A percentile compares a stretch with the other conserved stretches of the same genome.
Conservation (phyloP, 2,888 invertebrate genomes). For the Oligia fasciuncula region DNA sequence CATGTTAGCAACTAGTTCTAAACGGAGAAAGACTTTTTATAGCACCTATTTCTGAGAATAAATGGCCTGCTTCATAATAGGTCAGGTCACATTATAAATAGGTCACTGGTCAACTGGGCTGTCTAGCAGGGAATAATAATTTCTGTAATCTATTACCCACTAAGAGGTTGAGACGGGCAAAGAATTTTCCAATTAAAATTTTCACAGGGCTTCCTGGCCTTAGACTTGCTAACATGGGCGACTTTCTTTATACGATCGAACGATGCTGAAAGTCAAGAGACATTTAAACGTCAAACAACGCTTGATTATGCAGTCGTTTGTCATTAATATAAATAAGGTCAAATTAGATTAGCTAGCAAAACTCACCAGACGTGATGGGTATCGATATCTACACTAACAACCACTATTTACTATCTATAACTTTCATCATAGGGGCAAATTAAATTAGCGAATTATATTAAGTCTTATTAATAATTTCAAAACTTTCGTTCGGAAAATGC, state of each 20-base stretch:
- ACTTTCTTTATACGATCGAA: no score
- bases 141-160: not conserved
- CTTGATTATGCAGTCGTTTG: no score
- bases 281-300: not conserved
- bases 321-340: not conserved
- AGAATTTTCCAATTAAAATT: not conserved
- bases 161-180: not conserved
- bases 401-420: no score
- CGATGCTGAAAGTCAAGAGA: not conserved
- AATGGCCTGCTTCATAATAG: slow-evolving; percentile 2
- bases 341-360: not conserved
- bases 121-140: not conserved
- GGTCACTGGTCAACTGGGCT: slow-evolving; percentile 8
- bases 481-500: not conserved
- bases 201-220: not conserved
- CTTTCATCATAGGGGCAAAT: no score
- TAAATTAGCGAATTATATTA: no score
- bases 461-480: no score
- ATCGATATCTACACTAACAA: no score
- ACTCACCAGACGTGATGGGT: no score
- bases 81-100: slow-evolving; percentile 4
- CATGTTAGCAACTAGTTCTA: not conserved
- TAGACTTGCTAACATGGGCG: not conserved
- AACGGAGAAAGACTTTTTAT: not conserved
- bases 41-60: slow-evolving; percentile 1